A percentile compares a stretch with the other conserved stretches of the same genome.
Evolutionary conservation across 2,888 invertebrate species (phyloP).

Genomic region (Tethea ocularis): DNA sequence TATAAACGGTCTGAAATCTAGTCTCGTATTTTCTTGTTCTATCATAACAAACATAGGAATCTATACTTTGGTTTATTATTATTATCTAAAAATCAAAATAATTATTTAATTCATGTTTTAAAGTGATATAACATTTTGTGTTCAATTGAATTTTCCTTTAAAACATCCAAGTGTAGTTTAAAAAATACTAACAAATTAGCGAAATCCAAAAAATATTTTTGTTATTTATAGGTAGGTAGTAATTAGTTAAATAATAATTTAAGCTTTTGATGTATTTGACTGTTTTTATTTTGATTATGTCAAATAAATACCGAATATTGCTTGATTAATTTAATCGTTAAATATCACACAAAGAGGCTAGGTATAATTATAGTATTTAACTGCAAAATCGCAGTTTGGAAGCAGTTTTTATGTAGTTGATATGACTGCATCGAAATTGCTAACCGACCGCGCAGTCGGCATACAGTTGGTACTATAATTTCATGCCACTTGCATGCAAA

Average conservation of each 20-base stretch:
- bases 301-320: too few relatives aligned
- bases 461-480: too few relatives aligned
- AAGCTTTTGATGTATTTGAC: background rate
- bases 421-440: too few relatives aligned
- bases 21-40: slow-evolving; percentile 21
- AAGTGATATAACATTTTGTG: background rate
- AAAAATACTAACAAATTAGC: background rate
- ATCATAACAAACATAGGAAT: background rate
- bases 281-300: too few relatives aligned
- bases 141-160: background rate
- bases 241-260: background rate
- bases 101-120: background rate
- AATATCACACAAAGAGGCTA: background rate
- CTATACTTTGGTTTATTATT: background rate
- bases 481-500: too few relatives aligned
- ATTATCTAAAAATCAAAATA: background rate
- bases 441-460: too few relatives aligned
- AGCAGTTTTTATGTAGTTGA: too few relatives aligned
- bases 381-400: too few relatives aligned
- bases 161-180: background rate
- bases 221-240: slow-evolving; percentile 5
- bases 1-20: slow-evolving; percentile 34
- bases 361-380: too few relatives aligned
- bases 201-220: background rate
- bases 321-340: too few relatives aligned